Base-by-base conservation (phyloP, 1,140 invertebrate species). In the Drosophila subpulchrella region DNA sequence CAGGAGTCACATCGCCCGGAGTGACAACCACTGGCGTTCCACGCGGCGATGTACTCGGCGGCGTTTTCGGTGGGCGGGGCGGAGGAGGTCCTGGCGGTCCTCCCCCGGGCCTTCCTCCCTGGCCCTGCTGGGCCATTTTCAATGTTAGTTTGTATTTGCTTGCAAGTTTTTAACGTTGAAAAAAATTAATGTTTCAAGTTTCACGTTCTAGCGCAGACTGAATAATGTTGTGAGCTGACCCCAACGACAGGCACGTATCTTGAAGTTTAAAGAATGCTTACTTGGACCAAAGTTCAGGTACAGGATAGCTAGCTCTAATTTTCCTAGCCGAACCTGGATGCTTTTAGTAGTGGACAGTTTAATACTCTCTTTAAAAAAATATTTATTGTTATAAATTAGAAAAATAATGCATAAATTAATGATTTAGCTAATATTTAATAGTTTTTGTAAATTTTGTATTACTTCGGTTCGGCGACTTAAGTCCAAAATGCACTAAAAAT, bases 251-350 rank as follows among this genome's bases (percentile, higher is more conserved):
- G 8, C 53, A 68, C 50, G 39, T 78, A 46, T 71, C 34, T 66
- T 63, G 48, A 75, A 59, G 56, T 63, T 71, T 71, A 63, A 82
- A 42, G 42, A 56, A 63, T 70, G 82, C n/a, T 86, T 81, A 44
- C 81, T 81, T 32, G 47, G 80, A 79, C 47, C 34, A 11, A 56
- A 11, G 15, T 3, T n/a, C 15, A 39, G 34, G 7, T n/a, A 27
- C 11, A 56, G 50, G 12, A n/a, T 5, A 38, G 60, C 12, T 7
- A 6, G 24, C 11, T 60, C 24, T 39, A 20, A 1, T 30, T 17
- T 54, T 54, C 39, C 8, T 24, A 24, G 42, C 10, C 13, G 10
- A 36, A 15, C 10, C 7, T 8, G 1, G 0, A 5, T 32, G n/a
- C 7, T 8, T 24, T n/a, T 0, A 12, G 4, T 4, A 15, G 10